These are phyloP conservation scores for Mystacides longicornis DNA, from an alignment of 2,888 invertebrate species.

Conservation along the genomic window DNA sequence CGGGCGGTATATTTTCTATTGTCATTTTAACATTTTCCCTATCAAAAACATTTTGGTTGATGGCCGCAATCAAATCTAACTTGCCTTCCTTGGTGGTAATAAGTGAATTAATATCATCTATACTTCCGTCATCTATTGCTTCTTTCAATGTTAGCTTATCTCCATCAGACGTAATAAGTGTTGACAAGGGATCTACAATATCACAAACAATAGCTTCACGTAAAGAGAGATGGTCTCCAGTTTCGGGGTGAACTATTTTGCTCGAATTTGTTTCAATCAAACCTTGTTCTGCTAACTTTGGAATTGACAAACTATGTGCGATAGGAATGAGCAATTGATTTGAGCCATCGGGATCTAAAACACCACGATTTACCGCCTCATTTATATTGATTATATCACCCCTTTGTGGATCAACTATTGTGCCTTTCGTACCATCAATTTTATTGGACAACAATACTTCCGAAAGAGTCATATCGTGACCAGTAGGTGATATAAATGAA, in stretches of 20 bases:
- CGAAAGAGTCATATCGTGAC: slow-evolving; percentile 59
- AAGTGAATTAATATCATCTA: slow-evolving; percentile 63
- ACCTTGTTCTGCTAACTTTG: slow-evolving; percentile 80
- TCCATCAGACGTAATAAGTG: slow-evolving; percentile 55
- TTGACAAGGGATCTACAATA: slow-evolving; percentile 75
- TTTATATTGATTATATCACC: slow-evolving; percentile 73
- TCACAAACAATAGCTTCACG: slow-evolving; percentile 83
- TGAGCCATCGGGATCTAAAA: slow-evolving; percentile 68
- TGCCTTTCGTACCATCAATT: slow-evolving; percentile 66
- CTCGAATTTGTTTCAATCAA: slow-evolving; percentile 65
- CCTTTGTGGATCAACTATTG: slow-evolving; percentile 74
- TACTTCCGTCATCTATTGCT: slow-evolving; percentile 62
- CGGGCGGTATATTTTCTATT: slow-evolving; percentile 59
- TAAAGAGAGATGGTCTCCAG: slow-evolving; percentile 68
- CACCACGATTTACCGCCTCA: slow-evolving; percentile 76
- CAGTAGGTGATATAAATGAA: slow-evolving; percentile 49
- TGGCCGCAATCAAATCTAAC: slow-evolving; percentile 63
- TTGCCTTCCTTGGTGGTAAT: slow-evolving; percentile 56
- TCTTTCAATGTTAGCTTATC: slow-evolving; percentile 65
- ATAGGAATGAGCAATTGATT: slow-evolving; percentile 73
- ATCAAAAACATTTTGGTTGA: slow-evolving; percentile 59
- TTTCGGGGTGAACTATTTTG: slow-evolving; percentile 81
- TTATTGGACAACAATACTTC: slow-evolving; percentile 66
- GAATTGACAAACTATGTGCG: slow-evolving; percentile 71
- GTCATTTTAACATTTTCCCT: slow-evolving; percentile 29